Conservation (phyloP, 2,797 vertebrate species). For the Anguilla pacifica region DNA sequence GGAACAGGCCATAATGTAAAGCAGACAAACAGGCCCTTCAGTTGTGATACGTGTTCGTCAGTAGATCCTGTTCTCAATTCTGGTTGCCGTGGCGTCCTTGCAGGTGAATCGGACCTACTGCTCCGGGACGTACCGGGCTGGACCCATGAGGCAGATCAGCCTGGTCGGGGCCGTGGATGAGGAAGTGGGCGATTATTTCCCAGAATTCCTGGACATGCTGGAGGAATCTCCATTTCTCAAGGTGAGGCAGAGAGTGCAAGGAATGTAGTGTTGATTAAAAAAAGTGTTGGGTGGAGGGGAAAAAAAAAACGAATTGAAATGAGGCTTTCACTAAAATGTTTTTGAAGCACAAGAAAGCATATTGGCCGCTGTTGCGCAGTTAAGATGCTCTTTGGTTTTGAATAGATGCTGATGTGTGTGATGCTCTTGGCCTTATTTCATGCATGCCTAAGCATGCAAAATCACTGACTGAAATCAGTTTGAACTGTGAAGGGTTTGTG, state of each 20-base stretch:
- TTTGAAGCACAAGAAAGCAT: background rate
- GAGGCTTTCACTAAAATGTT: background rate
- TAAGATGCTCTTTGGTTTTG: background rate
- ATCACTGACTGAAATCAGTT: background rate
- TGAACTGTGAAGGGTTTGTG: background rate
- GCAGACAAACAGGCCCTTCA: background rate
- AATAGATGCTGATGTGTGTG: background rate
- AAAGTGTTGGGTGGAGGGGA: background rate
- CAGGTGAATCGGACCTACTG: slow-evolving; percentile 96
- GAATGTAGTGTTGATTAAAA: background rate
- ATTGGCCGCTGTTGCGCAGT: background rate
- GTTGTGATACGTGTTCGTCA: background rate
- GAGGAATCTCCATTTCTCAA: slow-evolving; percentile 97
- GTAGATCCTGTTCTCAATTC: background rate
- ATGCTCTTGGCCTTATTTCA: background rate
- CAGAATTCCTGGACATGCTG: slow-evolving; percentile 97
- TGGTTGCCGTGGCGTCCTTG: background rate
- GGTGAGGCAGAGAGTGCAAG: slow-evolving; percentile 62
- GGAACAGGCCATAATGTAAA: background rate
- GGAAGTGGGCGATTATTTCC: slow-evolving; percentile 97
- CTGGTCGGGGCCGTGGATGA: slow-evolving; percentile 96
- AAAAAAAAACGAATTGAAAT: no score
- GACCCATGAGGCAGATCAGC: slow-evolving; percentile 98
- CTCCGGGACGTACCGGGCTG: slow-evolving; percentile 94
- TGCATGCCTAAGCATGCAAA: background rate